These are phyloP conservation scores for Sebastes schlegelii DNA, from an alignment of 2,113 vertebrate species.

Conservation along the genomic window DNA sequence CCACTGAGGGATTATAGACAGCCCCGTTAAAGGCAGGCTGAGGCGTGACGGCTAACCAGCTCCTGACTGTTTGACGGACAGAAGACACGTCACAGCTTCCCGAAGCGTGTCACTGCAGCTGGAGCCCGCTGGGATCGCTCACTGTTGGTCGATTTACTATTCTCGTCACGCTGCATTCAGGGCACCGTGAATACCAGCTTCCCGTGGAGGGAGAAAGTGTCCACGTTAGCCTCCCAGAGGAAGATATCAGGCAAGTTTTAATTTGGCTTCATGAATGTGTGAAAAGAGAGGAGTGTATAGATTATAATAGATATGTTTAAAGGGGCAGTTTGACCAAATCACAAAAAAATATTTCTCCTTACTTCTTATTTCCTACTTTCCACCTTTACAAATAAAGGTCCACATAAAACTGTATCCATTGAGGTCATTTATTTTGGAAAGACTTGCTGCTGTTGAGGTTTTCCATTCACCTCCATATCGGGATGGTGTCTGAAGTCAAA, in stretches of 20 bases:
- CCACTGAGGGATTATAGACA: slow-evolving; percentile 14
- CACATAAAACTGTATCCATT: background rate
- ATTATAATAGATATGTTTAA: background rate
- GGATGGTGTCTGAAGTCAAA: background rate
- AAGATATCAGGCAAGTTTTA: background rate
- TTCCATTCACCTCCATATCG: too few species aligned
- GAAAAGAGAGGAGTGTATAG: background rate
- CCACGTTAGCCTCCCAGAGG: background rate
- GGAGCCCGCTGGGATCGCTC: slow-evolving; percentile 12
- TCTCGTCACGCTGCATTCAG: slow-evolving; percentile 32
- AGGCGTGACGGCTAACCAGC: slow-evolving; percentile 2
- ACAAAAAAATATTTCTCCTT: background rate
- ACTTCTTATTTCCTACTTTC: background rate
- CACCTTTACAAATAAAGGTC: background rate
- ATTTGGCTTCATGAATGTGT: background rate
- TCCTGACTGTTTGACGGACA: slow-evolving; percentile 28
- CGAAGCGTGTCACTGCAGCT: slow-evolving; percentile 16
- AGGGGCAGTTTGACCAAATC: background rate
- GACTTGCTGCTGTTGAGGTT: background rate
- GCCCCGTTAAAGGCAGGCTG: background rate
- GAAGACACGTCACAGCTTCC: slow-evolving; percentile 20
- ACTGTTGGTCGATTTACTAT: background rate
- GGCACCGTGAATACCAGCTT: slow-evolving; percentile 33
- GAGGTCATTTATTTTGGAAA: background rate
- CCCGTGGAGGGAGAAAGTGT: background rate